These are phyloP conservation scores for Bergia puertoricense DNA, from an alignment of 92 coral and sea anemone species.

Conservation along the genomic window DNA sequence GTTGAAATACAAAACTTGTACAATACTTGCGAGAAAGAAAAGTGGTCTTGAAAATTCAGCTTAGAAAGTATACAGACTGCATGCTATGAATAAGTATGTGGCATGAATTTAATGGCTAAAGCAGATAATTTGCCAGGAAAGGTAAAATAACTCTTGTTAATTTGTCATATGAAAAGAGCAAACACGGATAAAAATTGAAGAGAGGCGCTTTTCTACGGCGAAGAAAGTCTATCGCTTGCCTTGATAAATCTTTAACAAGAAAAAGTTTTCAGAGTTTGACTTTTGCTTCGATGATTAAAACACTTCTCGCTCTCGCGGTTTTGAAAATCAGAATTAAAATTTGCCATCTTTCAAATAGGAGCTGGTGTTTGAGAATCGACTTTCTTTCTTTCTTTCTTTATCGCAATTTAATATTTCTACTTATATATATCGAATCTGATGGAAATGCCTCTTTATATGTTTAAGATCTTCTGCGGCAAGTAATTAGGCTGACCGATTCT, in stretches of 20 bases:
- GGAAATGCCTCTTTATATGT: too few species aligned
- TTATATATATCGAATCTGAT: background rate
- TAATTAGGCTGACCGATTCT: background rate
- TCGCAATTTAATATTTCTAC: background rate
- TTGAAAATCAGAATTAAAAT: background rate
- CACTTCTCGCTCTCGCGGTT: background rate
- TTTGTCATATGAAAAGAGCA: background rate
- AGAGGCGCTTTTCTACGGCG: background rate
- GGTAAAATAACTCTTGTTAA: background rate
- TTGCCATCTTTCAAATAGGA: background rate
- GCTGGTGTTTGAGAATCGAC: background rate
- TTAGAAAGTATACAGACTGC: too few species aligned
- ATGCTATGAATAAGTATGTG: too few species aligned
- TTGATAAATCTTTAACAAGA: background rate
- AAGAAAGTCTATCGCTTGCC: too few species aligned
- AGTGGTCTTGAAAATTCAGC: too few species aligned
- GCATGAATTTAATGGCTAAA: background rate
- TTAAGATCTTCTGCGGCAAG: background rate
- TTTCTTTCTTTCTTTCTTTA: background rate
- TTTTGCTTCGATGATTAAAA: background rate
- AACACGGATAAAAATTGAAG: background rate
- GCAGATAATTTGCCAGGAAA: background rate
- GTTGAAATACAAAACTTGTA: too few species aligned
- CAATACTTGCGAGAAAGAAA: too few species aligned
- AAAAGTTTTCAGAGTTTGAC: background rate